Evolutionary conservation across 2,797 vertebrate genomes (phyloP).

Genomic region (Siniperca undulata): DNA sequence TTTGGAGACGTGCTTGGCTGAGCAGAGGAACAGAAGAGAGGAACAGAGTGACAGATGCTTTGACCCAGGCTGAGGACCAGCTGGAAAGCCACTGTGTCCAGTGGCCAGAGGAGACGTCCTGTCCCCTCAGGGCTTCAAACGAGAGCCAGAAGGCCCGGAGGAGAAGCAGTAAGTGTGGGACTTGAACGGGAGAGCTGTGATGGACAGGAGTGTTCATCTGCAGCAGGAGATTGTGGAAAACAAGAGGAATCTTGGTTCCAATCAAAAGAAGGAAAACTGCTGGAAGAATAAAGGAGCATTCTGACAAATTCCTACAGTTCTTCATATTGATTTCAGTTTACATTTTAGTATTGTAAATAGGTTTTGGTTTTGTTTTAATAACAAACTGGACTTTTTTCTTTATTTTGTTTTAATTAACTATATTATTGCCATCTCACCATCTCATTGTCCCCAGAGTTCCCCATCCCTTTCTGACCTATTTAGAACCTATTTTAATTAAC

Average conservation of each 20-base stretch:
- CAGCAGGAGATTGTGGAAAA: neutral
- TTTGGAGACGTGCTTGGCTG: neutral
- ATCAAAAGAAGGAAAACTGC: neutral
- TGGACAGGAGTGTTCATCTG: constrained; percentile 6
- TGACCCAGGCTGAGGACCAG: constrained; percentile 17
- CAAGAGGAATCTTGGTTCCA: no score
- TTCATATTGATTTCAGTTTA: neutral
- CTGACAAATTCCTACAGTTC: neutral
- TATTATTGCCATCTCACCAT: no score
- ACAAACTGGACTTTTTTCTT: neutral
- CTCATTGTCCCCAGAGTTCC: no score
- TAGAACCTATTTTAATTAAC: no score
- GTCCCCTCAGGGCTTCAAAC: constrained; percentile 31
- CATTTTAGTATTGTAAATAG: neutral
- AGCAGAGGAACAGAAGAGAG: constrained; percentile 32
- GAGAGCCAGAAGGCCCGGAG: constrained; percentile 15
- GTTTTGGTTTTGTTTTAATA: neutral
- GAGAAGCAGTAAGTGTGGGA: constrained; percentile 1
- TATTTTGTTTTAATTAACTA: neutral
- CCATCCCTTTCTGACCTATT: no score
- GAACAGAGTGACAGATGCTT: constrained; percentile 23
- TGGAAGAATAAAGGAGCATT: neutral
- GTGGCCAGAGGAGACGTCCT: constrained; percentile 10
- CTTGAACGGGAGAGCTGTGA: constrained; percentile 11
- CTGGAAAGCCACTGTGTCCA: constrained; percentile 11